Percentiles rank a stretch among this genome's conserved stretches.
phyloP scores from a whole-genome alignment of 2,888 invertebrate genomes.

The Mythimna albipuncta region DNA sequence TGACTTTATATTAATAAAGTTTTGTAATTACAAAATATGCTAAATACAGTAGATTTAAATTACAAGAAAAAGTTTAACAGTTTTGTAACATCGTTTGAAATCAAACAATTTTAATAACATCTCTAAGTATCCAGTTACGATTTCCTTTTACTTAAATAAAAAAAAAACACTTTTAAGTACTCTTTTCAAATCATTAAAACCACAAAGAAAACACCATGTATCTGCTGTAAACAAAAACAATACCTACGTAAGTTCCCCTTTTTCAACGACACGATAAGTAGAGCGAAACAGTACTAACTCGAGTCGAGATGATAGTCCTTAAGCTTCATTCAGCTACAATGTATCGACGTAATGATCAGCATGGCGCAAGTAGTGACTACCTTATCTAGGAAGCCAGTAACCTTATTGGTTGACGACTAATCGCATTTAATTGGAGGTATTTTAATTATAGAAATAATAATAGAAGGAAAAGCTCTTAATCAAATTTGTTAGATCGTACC shows the following conservation, averaged over 20 bases:
- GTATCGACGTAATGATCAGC: conserved; percentile 51
- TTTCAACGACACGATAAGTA: conserved; percentile 40
- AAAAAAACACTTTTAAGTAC: not conserved
- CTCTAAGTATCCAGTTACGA: not conserved
- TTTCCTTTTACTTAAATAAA: not conserved
- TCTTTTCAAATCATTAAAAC: not conserved
- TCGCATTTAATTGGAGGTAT: not conserved
- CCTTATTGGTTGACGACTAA: conserved; percentile 9
- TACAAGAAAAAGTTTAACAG: not conserved
- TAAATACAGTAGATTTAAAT: not conserved
- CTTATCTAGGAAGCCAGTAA: not conserved
- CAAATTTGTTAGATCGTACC: too few relatives aligned
- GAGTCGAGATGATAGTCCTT: conserved; percentile 42
- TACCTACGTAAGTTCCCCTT: conserved; percentile 4
- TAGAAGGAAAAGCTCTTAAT: too few relatives aligned
- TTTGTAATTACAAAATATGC: not conserved
- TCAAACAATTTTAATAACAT: not conserved
- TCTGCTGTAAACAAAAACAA: conserved; percentile 29
- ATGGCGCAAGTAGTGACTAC: conserved; percentile 35
- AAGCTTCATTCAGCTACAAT: conserved; percentile 47
- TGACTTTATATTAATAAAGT: conserved; percentile 18
- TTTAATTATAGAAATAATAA: not conserved
- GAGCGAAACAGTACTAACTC: conserved; percentile 35
- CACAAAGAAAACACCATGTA: not conserved
- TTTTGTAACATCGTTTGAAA: not conserved